These are phyloP conservation scores for Ommatoiulus sabulosus DNA, from an alignment of 2,888 invertebrate genomes.

Conservation along the genomic window DNA sequence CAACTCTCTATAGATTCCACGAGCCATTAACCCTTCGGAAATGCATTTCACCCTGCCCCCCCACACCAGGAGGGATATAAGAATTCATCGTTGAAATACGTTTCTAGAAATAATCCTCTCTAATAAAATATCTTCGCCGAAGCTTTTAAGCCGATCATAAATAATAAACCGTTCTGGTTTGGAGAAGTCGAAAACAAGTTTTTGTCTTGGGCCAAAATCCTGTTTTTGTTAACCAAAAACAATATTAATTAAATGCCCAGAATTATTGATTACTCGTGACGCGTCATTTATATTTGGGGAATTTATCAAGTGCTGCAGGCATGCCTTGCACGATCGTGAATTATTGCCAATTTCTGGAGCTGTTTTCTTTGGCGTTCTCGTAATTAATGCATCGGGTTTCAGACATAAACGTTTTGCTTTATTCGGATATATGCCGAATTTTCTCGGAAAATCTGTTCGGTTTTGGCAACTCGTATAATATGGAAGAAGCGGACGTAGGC, in stretches of 20 bases:
- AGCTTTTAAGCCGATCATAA: slow-evolving; percentile 36
- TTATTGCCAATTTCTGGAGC: too few relatives aligned
- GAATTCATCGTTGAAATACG: slow-evolving; percentile 29
- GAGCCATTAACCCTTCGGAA: slow-evolving; percentile 33
- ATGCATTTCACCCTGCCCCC: not conserved
- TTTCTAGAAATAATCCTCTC: slow-evolving; percentile 14
- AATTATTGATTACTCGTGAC: not conserved
- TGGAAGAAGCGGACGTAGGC: too few relatives aligned
- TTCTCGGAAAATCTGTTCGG: too few relatives aligned
- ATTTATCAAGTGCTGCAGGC: too few relatives aligned
- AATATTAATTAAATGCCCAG: not conserved
- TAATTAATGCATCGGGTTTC: too few relatives aligned
- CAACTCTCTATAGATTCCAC: not conserved
- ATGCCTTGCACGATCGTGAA: too few relatives aligned
- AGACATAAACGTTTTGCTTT: too few relatives aligned
- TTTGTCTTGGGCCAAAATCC: not conserved
- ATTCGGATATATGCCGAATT: too few relatives aligned
- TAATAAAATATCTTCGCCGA: slow-evolving; percentile 1
- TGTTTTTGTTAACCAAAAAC: not conserved
- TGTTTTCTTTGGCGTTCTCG: too few relatives aligned
- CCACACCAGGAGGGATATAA: not conserved
- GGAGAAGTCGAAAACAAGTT: slow-evolving; percentile 38
- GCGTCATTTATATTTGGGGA: too few relatives aligned
- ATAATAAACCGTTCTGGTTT: slow-evolving; percentile 17
- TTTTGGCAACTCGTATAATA: too few relatives aligned